phyloP scores from a whole-genome alignment of 1,140 invertebrate genomes.

The Nomia melanderi region DNA sequence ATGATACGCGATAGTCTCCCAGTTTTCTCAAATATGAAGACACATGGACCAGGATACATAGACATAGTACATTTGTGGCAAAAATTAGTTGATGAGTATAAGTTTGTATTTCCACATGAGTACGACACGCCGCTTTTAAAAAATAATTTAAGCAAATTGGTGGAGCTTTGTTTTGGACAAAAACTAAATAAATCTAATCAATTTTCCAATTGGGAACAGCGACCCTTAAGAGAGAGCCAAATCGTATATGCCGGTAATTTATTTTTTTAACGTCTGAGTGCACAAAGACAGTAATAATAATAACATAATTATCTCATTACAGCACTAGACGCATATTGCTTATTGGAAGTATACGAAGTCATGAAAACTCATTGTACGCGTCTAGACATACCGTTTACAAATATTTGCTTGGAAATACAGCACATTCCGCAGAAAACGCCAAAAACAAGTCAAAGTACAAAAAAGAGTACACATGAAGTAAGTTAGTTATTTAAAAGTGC shows the following conservation, averaged over 20 bases:
- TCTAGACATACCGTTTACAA: slow-evolving; percentile 83
- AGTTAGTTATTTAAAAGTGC: not conserved
- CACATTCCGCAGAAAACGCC: slow-evolving; percentile 70
- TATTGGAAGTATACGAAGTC: slow-evolving; percentile 88
- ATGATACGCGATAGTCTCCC: slow-evolving; percentile 83
- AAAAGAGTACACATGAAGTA: slow-evolving; percentile 51
- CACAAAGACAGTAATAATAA: not conserved
- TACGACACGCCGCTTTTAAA: slow-evolving; percentile 73
- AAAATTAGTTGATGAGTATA: slow-evolving; percentile 78
- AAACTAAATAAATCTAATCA: slow-evolving; percentile 91
- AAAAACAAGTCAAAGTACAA: slow-evolving; percentile 76
- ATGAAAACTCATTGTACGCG: slow-evolving; percentile 79
- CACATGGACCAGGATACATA: slow-evolving; percentile 78
- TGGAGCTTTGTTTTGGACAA: slow-evolving; percentile 86
- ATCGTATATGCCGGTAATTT: slow-evolving; percentile 87
- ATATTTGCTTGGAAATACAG: slow-evolving; percentile 82
- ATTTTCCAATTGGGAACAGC: slow-evolving; percentile 92
- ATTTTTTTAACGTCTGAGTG: not conserved
- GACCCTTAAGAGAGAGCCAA: slow-evolving; percentile 89
- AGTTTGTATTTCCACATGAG: slow-evolving; percentile 80
- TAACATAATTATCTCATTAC: slow-evolving; percentile 58
- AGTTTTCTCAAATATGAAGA: slow-evolving; percentile 77
- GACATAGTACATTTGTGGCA: slow-evolving; percentile 82
- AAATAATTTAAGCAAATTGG: slow-evolving; percentile 86
- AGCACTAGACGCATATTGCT: slow-evolving; percentile 90